Percentiles rank a stretch among this genome's conserved stretches.
Conservation (phyloP, 2,113 vertebrate genomes). For the Gracilinanus agilis region DNA sequence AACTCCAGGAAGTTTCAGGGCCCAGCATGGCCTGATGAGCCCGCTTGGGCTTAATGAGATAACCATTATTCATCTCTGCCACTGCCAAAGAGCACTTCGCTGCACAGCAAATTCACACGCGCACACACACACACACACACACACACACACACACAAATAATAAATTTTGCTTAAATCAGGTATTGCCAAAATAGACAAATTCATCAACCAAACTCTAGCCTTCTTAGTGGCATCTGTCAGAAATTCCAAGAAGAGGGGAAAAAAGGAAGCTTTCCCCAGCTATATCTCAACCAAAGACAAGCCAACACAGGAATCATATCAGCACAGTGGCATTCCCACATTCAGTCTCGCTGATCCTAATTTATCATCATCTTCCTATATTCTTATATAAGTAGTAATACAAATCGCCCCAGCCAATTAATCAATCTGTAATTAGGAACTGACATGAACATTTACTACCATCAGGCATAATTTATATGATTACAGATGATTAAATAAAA, state of each 20-base stretch:
- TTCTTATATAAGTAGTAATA: conserved; percentile 87
- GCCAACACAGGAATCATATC: conserved; percentile 59
- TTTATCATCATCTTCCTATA: conserved; percentile 85
- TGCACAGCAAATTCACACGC: conserved; percentile 13
- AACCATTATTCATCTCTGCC: conserved; percentile 66
- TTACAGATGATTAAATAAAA: conserved; percentile 92
- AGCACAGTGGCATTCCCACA: conserved; percentile 56
- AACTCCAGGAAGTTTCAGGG: conserved; percentile 68
- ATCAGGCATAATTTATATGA: conserved; percentile 91
- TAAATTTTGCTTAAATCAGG: conserved; percentile 61
- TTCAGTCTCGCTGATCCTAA: conserved; percentile 67
- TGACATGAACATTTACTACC: conserved; percentile 89
- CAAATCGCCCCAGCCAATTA: conserved; percentile 85
- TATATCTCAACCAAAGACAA: conserved; percentile 31
- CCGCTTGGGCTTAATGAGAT: conserved; percentile 69
- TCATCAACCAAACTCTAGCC: conserved; percentile 30
- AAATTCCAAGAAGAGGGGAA: neutral
- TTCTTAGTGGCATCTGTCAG: neutral
- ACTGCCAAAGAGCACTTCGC: conserved; percentile 49
- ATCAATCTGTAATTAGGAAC: conserved; percentile 89
- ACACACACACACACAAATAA: conserved; percentile 57
- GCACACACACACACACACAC: neutral
- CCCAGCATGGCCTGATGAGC: conserved; percentile 75
- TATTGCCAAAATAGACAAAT: conserved; percentile 50
- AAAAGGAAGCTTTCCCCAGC: conserved; percentile 56